phyloP scores from a whole-genome alignment of 2,888 invertebrate species.

The Theristus sp. region DNA sequence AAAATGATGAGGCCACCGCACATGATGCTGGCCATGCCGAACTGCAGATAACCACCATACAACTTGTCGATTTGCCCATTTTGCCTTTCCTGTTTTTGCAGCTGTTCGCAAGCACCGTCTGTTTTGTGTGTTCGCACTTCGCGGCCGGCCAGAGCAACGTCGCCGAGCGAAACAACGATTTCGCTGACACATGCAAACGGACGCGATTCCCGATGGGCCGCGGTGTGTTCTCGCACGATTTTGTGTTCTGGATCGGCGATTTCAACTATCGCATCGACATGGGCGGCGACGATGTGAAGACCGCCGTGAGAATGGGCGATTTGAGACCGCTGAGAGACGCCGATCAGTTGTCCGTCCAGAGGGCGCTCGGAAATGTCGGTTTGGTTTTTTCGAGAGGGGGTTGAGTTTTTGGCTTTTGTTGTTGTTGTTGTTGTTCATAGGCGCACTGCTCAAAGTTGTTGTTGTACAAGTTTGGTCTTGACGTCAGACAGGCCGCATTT shows the following conservation, averaged over 20 bases:
- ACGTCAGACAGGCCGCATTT: no score
- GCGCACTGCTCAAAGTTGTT: no score
- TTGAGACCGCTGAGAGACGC: constrained; percentile 53
- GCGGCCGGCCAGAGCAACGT: constrained; percentile 95
- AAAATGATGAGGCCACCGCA: no score
- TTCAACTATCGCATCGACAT: constrained; percentile 95
- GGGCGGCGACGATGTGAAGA: constrained; percentile 78
- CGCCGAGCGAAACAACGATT: constrained; percentile 82
- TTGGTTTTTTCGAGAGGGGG: neutral
- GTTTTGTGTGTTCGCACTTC: constrained; percentile 96
- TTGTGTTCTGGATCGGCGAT: constrained; percentile 97
- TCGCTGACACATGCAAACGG: constrained; percentile 78
- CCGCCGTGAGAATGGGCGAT: constrained; percentile 54
- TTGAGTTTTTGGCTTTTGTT: no score
- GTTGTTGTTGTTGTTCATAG: no score
- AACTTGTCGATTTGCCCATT: no score
- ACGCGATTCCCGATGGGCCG: constrained; percentile 43
- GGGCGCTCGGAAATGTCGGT: constrained; percentile 28
- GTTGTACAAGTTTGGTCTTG: no score
- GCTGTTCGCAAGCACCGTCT: constrained; percentile 74
- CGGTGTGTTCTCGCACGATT: constrained; percentile 81
- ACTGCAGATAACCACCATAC: no score
- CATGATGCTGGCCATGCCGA: no score
- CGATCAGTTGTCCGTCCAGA: constrained; percentile 58
- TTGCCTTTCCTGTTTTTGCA: no score